Base-by-base conservation (phyloP, 2,113 vertebrate genomes). In the Pao palembangensis region DNA sequence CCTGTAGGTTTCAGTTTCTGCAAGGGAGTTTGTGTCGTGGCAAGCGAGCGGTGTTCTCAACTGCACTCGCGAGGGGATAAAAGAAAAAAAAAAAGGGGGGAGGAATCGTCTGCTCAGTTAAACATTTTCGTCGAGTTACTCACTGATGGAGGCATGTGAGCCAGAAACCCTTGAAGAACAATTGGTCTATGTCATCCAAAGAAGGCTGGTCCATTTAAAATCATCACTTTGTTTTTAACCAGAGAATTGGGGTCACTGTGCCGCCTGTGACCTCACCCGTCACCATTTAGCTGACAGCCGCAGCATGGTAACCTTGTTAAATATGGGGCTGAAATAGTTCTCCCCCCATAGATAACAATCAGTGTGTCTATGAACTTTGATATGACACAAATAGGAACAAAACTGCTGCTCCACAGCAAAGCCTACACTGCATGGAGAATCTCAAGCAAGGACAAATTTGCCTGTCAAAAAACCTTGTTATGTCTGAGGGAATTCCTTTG, bases 401-500 rank as follows among this genome's bases (percentile, higher is more conserved):
- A 89, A 82, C 62, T 69, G 78, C 51, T 42, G 69, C 81, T 73
- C 75, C 56, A 7, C 50, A 43, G 69, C 55, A 71, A 73, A 65
- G 56, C 68, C 51, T 51, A 38, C 65, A 52, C 78, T 80, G n/a
- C n/a, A n/a, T n/a, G 81, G 76, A 81, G 75, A 83, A 74, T 73
- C 81, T 85, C 84, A 81, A 74, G 74, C 74, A 70, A 18, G 68
- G 80, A 75, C 67, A 71, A 71, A 84, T 76, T 85, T 85, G 76
- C 72, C 76, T 73, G 73, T 86, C 85, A 79, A 84, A 73, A 87
- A 86, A 82, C 67, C 81, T 79, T 84, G 85, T 89, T 90, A 86
- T 82, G 88, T 89, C 88, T 88, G 71, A 72, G 65, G 63, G 72
- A 71, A 80, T 81, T 81, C 85, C 54, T 75, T 57, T 84, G 75